Evolutionary conservation across 2,113 vertebrate species (phyloP), one percentile per base, ranked within the genome.

Genomic region (Tragelaphus strepsiceros): DNA sequence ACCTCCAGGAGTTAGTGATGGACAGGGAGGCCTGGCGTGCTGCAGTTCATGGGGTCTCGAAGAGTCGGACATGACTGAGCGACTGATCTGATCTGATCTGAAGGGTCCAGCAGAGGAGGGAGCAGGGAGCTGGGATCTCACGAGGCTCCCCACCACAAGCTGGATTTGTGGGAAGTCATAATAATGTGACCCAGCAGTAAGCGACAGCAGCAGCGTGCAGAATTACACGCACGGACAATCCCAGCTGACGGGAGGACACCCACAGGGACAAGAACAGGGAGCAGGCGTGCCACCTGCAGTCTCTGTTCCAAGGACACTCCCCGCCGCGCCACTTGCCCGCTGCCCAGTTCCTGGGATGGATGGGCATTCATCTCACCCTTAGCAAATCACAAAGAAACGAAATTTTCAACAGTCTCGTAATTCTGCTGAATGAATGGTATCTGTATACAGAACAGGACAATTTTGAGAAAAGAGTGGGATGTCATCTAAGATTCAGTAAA

Each of bases 141-240:
- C 0, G 9, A 4, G 22, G 43, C 64, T 4, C 1, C 53, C 56
- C 8, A 0, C 22, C 35, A 6, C 12, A 28, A 53, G 80, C 5
- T 13, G 77, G 30, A 9, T 24, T 15, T 12, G 39, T 49, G 78
- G 74, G 1, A 26, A 51, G 53, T n/a, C 22, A 2, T 4, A 1
- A 24, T 0, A 2, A 16, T 21, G 0, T 2, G 59, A 61, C 17
- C 53, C 58, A 3, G 0, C 53, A 11, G 59, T 2, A 35, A 3
- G 16, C 6, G 35, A 22, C 58, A 54, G 22, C 46, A 19, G 59
- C 49, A 43, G 64, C 32, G 8, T 1, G 24, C 46, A n/a, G 4
- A 28, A 12, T 11, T 0, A 4, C 0, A 6, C 3, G 4, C 87
- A 26, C 1, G 0, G 64, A 3, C 2, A 10, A 1, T 17, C 77